Conservation (phyloP, 2,797 vertebrate species). For the Gobionotothen gibberifrons region DNA sequence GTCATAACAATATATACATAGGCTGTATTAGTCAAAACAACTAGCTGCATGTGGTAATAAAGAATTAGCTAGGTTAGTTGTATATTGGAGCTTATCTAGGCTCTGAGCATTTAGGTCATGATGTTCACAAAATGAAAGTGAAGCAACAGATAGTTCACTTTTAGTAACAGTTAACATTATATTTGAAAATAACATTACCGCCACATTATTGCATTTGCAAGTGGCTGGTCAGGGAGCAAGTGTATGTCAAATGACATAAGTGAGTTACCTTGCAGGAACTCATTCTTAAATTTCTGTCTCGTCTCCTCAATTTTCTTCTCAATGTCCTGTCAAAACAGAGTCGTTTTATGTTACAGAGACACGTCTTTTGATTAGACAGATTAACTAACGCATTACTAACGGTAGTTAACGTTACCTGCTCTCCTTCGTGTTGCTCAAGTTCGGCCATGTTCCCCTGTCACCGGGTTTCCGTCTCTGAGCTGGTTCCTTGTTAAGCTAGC, state of each 20-base stretch:
- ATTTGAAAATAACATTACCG: neutral
- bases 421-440: slow-evolving; percentile 69
- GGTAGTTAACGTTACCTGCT: slow-evolving; percentile 74
- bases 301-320: slow-evolving; percentile 88
- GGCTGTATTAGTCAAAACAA: neutral
- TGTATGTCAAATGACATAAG: slow-evolving; percentile 12
- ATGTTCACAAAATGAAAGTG: slow-evolving; percentile 21
- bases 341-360: slow-evolving; percentile 30
- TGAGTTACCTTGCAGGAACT: slow-evolving; percentile 89
- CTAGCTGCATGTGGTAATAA: slow-evolving; percentile 2
- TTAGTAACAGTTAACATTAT: neutral
- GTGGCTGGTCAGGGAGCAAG: neutral
- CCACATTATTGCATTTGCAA: neutral
- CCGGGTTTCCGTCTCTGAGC: slow-evolving; percentile 34
- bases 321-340: slow-evolving; percentile 82
- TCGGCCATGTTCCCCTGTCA: slow-evolving; percentile 82
- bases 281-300: slow-evolving; percentile 89
- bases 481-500: slow-evolving; percentile 61
- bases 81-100: slow-evolving; percentile 42
- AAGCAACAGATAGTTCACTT: neutral
- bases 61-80: slow-evolving; percentile 29
- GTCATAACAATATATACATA: neutral
- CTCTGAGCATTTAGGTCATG: slow-evolving; percentile 47
- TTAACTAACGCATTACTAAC: neutral
- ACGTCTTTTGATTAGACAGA: neutral